A percentile compares a stretch with the other conserved stretches of the same genome.
These are phyloP conservation scores for Poeciliopsis turneri DNA, from an alignment of 2,797 vertebrate genomes.

Conservation along the genomic window DNA sequence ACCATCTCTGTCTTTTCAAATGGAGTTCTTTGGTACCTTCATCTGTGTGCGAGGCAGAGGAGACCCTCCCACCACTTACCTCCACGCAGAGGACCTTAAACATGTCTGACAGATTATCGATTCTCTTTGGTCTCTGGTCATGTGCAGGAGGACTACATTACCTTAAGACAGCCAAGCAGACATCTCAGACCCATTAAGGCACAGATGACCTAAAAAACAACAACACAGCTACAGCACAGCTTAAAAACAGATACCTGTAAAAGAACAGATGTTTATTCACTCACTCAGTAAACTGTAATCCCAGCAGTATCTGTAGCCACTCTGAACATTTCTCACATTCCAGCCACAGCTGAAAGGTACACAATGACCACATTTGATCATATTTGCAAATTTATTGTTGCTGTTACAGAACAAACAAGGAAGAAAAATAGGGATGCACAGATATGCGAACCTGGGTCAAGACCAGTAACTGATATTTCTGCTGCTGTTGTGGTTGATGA, in stretches of 20 bases:
- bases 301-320: background rate
- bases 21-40: slow-evolving; percentile 58
- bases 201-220: slow-evolving; percentile 34
- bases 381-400: too few relatives aligned
- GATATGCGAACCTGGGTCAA: background rate
- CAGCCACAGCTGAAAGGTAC: background rate
- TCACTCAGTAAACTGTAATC: background rate
- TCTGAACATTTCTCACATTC: background rate
- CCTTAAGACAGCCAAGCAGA: slow-evolving; percentile 42
- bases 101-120: slow-evolving; percentile 70
- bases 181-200: slow-evolving; percentile 29
- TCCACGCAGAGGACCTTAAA: slow-evolving; percentile 59
- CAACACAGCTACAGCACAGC: slow-evolving; percentile 25
- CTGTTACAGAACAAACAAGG: too few relatives aligned
- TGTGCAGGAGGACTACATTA: slow-evolving; percentile 57
- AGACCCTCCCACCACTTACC: slow-evolving; percentile 42
- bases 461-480: background rate
- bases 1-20: slow-evolving; percentile 65
- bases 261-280: background rate
- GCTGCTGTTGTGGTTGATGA: too few relatives aligned
- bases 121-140: slow-evolving; percentile 54
- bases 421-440: too few relatives aligned
- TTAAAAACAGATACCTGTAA: background rate
- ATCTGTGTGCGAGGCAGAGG: slow-evolving; percentile 49
- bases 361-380: background rate